These are phyloP conservation scores for Antennarius maculatus DNA, from an alignment of 2,797 vertebrate species.

Conservation along the genomic window DNA sequence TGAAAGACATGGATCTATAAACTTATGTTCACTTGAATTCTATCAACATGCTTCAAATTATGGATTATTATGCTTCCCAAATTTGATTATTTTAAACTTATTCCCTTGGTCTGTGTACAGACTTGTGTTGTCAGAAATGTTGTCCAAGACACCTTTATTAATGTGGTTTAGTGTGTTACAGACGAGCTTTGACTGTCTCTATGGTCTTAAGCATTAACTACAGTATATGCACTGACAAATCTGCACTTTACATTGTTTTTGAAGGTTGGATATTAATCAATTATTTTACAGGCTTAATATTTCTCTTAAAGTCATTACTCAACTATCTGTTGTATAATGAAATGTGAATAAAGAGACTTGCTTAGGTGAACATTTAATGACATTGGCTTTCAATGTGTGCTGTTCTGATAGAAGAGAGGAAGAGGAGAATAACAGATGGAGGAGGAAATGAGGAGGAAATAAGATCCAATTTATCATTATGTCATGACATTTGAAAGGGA, in stretches of 20 bases:
- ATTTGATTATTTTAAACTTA: neutral
- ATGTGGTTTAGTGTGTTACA: slow-evolving; percentile 16
- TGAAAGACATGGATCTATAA: neutral
- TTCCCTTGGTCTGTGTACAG: slow-evolving; percentile 4
- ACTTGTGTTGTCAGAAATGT: slow-evolving; percentile 23
- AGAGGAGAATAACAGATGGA: neutral
- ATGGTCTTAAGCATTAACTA: slow-evolving; percentile 35
- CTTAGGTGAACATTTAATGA: slow-evolving; percentile 5
- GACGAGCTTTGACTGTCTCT: slow-evolving; percentile 1
- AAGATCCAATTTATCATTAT: slow-evolving; percentile 19
- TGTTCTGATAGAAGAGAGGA: neutral
- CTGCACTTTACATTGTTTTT: slow-evolving; percentile 58
- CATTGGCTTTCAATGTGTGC: slow-evolving; percentile 2
- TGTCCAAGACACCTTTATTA: slow-evolving; percentile 22
- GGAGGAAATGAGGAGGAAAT: neutral
- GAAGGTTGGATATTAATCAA: neutral
- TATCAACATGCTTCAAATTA: neutral
- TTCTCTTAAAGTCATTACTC: slow-evolving; percentile 25
- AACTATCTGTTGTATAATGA: slow-evolving; percentile 45
- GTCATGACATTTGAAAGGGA: slow-evolving; percentile 14
- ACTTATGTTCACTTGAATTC: slow-evolving; percentile 6
- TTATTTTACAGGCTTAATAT: slow-evolving; percentile 3
- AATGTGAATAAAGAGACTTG: slow-evolving; percentile 63
- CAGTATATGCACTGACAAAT: slow-evolving; percentile 54
- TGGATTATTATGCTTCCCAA: neutral